Base-by-base conservation (phyloP, 2,888 invertebrate species). In the Blera fallax region DNA sequence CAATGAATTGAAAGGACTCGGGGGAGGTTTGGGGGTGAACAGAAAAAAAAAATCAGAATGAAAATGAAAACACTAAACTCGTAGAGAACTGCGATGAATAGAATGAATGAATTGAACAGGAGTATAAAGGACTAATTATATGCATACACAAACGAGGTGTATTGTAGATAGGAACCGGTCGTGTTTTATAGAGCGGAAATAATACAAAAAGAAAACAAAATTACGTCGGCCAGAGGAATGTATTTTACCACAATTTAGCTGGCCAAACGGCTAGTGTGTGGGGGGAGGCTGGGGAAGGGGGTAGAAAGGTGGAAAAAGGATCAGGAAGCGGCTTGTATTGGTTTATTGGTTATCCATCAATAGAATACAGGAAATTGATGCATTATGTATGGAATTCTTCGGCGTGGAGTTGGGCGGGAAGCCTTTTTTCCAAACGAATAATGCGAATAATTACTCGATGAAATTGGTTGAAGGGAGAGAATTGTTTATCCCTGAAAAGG, bases 141-240 rank as follows among this genome's bases (percentile, higher is more conserved):
- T 65, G 56, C 56, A 65, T n/a, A 43, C 52, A 29, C 24, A 43
- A 14, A 50, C 24, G 18, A 74, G 37, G 32, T 29, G 18, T 40
- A 40, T 40, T 48, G 65, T 34, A 56, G 24, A 48, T 50, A 32
- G 45, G 27, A 58, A 73, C 43, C 52, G 62, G 43, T 64, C 60
- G 40, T 69, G 76, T 70, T 82, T 82, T 82, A 82, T 82, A 82
- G 82, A 82, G 64, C 77, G 77, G 70, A 82, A 70, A 56, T 82
- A 70, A 77, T 70, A 48, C 24, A 52, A 76, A 11, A 69, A 67
- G 64, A 67, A 54, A 24, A 37, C 10, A 52, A 80, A 40, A 43
- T 21, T 43, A 69, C 34, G 21, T 2, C n/a, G 8, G 21, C 11
- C 27, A n/a, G 11, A 21, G 11, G 32, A 11, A 32, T 11, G 37